A percentile compares a stretch with the other conserved stretches of the same genome.
Conservation (phyloP, 1,140 invertebrate genomes). For the Lordiphosa mommai region DNA sequence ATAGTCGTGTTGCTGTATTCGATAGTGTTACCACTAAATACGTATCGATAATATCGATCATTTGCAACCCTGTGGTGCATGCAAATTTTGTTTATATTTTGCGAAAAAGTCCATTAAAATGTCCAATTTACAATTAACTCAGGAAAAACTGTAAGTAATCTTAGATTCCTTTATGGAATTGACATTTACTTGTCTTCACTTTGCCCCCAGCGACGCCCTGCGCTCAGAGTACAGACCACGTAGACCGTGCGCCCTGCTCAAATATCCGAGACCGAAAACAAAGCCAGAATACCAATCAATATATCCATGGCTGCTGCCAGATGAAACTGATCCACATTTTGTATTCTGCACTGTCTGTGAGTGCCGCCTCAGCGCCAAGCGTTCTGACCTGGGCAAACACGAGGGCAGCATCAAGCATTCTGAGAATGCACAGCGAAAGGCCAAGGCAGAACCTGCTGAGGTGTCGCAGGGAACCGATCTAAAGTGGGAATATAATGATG, state of each 20-base stretch:
- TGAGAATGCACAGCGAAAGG: constrained; percentile 53
- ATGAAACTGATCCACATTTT: constrained; percentile 68
- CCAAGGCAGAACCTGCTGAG: constrained; percentile 14
- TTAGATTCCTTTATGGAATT: too few species aligned
- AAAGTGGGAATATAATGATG: constrained; percentile 64
- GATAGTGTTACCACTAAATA: background rate
- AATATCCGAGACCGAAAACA: constrained; percentile 63
- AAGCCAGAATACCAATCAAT: constrained; percentile 61
- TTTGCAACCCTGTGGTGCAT: constrained; percentile 4
- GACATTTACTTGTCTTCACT: background rate
- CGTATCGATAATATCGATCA: background rate
- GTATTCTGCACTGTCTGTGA: constrained; percentile 64
- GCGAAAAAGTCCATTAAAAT: constrained; percentile 28
- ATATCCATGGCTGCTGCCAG: constrained; percentile 61
- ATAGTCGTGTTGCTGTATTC: background rate
- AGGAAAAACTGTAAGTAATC: constrained; percentile 67
- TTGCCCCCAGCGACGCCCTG: constrained; percentile 39
- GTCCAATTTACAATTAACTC: constrained; percentile 59
- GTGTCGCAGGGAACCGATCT: background rate
- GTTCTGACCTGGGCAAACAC: constrained; percentile 61
- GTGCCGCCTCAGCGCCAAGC: constrained; percentile 60
- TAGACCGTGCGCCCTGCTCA: constrained; percentile 52
- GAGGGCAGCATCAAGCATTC: constrained; percentile 68
- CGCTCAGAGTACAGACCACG: constrained; percentile 64
- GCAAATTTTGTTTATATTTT: constrained; percentile 64